Evolutionary conservation across 2,797 vertebrate species (phyloP), one percentile per base, ranked within the genome.

Genomic region (Pseudochaenichthys georgianus): DNA sequence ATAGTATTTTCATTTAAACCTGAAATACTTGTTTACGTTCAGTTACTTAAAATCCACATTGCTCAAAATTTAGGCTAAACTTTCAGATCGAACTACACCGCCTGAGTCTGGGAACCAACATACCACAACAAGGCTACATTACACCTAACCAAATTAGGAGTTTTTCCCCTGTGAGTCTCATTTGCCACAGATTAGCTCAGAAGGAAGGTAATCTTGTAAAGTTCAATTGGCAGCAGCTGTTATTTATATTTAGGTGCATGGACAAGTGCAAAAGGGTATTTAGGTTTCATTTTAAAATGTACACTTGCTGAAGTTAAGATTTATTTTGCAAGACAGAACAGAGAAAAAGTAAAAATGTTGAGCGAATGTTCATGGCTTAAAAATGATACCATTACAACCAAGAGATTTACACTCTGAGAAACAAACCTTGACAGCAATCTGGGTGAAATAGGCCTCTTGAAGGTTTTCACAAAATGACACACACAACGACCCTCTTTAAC

Each of bases 11-110:
- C 46, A 57, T 73, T 48, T 61, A 81, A 67, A 46, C 67, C 28
- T 13, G 70, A 70, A 50, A 61, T 48, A 64, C 61, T 45, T 38
- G 34, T 38, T 38, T 1, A 34, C 41, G 66, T 67, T 73, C 67
- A 64, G 71, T 38, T 38, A 38, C 8, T 9, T 83, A 55, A 67
- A n/a, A 48, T 64, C 61, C 53, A 69, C 58, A 41, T 55, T 38
- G 15, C 11, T 79, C 59, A 78, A 41, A 65, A 75, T 77, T 73
- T 59, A 82, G 65, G 17, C 75, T 57, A 65, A 78, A 23, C 59
- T 12, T 23, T 60, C 31, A 12, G 61, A 80, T 84, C 68, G 47
- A 80, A 15, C 53, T 55, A 50, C 70, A 58, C 31, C 1, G 5
- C 54, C 41, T 70, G 62, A 43, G 42, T 70, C 58, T 64, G 38